Base-by-base conservation (phyloP, 1,140 invertebrate species). In the Monomorium pharaonis region DNA sequence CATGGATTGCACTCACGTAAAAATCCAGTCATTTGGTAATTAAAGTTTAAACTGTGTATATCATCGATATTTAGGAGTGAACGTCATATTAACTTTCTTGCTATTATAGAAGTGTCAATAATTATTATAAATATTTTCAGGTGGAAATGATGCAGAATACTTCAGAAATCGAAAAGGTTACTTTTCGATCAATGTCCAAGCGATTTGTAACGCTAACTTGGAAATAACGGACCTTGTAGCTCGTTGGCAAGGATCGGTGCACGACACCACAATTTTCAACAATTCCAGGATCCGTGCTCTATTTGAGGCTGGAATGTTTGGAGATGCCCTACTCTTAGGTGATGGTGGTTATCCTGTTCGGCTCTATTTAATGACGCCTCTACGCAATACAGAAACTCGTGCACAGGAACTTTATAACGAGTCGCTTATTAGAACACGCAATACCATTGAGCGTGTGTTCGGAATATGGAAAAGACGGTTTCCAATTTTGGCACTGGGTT, bases 191-290 rank as follows among this genome's bases (percentile, higher is more conserved):
- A 67, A 67, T 67, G 63, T 67, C 9, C 63, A 67, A 47, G 37
- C 63, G 18, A 21, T 67, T 21, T 44, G 18, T 24, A 27, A 67
- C n/a, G n/a, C 37, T 10, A 67, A 67, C 6, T 67, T 67, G 3
- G 63, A 47, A 47, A 44, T 67, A 67, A 67, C 21, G 9, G 63
- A 67, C 7, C n/a, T 44, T 12, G 63, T 67, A 47, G 21, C 37
- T 67, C 37, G 37, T 3, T 67, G 42, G 63, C 63, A 42, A 44
- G 63, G 63, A 9, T 67, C 42, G 10, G 63, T 47, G n/a, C 63
- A 67, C n/a, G 63, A 67, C n/a, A 44, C 42, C n/a, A 67, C 63
- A 44, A 47, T 67, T 21, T 67, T 67, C 12, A 42, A 67, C n/a
- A 67, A 67, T 21, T 47, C 42, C 10, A 24, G 37, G 10, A 24